These are phyloP conservation scores for Tor tambroides DNA, from an alignment of 2,113 vertebrate species.

Conservation along the genomic window DNA sequence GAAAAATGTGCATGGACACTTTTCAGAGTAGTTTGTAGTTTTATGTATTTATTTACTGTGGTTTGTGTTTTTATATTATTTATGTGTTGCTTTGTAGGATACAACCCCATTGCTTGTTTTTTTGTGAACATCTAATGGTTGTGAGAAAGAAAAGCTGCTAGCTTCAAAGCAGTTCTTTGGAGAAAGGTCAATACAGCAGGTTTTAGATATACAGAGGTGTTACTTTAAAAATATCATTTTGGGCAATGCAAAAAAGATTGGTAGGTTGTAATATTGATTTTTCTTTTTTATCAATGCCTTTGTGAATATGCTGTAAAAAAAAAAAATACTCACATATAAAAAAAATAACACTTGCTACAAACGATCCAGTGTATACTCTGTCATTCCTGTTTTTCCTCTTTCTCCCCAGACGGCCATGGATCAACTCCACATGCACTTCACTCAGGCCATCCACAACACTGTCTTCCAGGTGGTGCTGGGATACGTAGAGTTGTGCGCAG, in stretches of 20 bases:
- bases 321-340: not conserved
- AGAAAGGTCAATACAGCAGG: not conserved
- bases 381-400: not conserved
- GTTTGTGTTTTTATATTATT: no score
- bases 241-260: not conserved
- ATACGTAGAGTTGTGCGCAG: slow-evolving; percentile 96
- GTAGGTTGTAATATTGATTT: not conserved
- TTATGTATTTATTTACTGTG: no score
- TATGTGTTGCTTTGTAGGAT: not conserved
- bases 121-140: not conserved
- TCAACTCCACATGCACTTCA: slow-evolving; percentile 99
- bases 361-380: not conserved
- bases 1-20: not conserved
- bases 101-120: not conserved
- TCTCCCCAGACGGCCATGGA: slow-evolving; percentile 94
- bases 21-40: not conserved
- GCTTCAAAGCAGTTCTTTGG: no score
- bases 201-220: not conserved
- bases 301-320: not conserved
- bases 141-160: not conserved
- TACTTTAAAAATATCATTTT: not conserved
- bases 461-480: slow-evolving; percentile 99
- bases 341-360: not conserved
- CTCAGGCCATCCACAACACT: slow-evolving; percentile 98
- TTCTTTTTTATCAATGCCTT: no score